These are phyloP conservation scores for Montipora foliosa DNA, from an alignment of 64 coral and sea anemone species.

Conservation along the genomic window DNA sequence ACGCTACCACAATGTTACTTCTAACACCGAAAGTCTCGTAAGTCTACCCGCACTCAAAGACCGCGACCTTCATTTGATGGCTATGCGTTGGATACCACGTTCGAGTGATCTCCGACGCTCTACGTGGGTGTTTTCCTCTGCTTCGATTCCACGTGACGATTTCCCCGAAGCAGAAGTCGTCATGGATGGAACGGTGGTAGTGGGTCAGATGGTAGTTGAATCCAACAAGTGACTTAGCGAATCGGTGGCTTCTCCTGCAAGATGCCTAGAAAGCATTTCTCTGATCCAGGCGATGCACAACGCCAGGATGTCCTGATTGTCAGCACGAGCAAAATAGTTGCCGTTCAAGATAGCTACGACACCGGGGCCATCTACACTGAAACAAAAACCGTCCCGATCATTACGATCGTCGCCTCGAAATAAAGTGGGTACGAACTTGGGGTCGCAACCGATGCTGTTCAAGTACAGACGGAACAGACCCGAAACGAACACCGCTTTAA, in stretches of 20 bases:
- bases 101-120: neutral
- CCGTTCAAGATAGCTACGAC: neutral
- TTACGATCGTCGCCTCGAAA: neutral
- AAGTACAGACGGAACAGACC: neutral
- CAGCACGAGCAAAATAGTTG: neutral
- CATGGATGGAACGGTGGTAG: neutral
- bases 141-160: neutral
- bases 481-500: neutral
- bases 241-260: neutral
- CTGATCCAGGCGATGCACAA: conserved; percentile 12
- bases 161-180: neutral
- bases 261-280: neutral
- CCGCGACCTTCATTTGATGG: neutral
- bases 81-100: conserved; percentile 8
- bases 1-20: neutral
- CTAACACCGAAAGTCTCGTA: neutral
- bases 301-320: neutral
- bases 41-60: neutral
- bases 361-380: neutral
- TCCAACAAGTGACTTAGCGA: neutral
- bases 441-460: neutral
- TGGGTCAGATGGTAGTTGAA: neutral
- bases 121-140: conserved; percentile 4
- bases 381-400: neutral
- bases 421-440: neutral